Base-by-base conservation (phyloP, 1,140 invertebrate genomes). In the Zelostemma sp. region DNA sequence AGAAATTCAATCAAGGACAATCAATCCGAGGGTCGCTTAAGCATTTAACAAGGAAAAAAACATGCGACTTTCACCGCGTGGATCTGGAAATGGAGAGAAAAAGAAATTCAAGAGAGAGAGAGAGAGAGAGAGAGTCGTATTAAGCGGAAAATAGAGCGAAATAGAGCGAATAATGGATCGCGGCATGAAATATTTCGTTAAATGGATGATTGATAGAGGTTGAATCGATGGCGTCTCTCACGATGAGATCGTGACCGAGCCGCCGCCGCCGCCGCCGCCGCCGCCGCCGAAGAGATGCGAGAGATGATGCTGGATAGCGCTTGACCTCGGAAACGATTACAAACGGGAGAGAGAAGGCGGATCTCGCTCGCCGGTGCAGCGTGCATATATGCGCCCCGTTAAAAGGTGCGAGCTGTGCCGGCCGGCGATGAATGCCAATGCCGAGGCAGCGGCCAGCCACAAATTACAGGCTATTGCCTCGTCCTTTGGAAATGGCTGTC, bases 381-480 rank as follows among this genome's bases (percentile, higher is more conserved):
- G 58, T 48, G 45, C 19, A 31, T 48, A 51, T 38, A 48, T 50
- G 64, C 61, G 67, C 68, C 68, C 56, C 61, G 41, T 14, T 49
- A 69, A 64, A 59, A 64, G 70, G 51, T 51, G 70, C 61, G 63
- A 54, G 64, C 73, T 60, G 63, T 64, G 62, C 69, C 72, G 25
- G 3, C 25, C 25, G 70, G 77, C 78, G 80, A 82, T 78, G 74
- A 77, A 67, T 66, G 68, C 56, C 73, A 76, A 75, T 71, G 68
- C 80, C 72, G 12, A 28, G 25, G 25, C 48, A 50, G 14, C 35
- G 45, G 47, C 47, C 61, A 68, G 72, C 75, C 68, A 73, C 80
- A 83, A 84, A 83, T 83, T 82, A 82, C 76, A 83, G 81, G 66
- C 72, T 78, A 78, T 79, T 70, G 66, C 59, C 50, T 48, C 17